Percentiles rank a stretch among this genome's conserved stretches.
phyloP scores from a whole-genome alignment of 1,140 invertebrate genomes.

The Campodea augens region DNA sequence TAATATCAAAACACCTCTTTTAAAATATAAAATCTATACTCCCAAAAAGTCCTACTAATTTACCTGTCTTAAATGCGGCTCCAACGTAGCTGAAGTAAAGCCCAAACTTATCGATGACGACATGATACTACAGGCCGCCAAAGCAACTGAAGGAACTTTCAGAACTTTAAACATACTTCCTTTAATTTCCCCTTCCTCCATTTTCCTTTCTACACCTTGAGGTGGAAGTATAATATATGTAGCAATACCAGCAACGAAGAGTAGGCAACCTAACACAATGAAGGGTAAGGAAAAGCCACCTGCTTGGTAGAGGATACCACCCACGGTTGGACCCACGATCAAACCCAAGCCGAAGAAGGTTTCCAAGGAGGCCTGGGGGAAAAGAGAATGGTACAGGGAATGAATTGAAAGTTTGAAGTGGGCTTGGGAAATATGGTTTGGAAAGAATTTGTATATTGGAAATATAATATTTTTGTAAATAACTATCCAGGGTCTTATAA shows the following conservation, averaged over 20 bases:
- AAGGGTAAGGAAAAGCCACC: conserved; percentile 79
- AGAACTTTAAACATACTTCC: conserved; percentile 39
- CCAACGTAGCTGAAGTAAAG: conserved; percentile 58
- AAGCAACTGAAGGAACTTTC: conserved; percentile 43
- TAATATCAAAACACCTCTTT: too few relatives aligned
- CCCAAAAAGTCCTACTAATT: too few relatives aligned
- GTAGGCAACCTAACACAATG: conserved; percentile 50
- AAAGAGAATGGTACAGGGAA: conserved; percentile 14
- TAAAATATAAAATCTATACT: too few relatives aligned
- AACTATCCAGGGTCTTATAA: neutral
- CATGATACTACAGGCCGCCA: conserved; percentile 46
- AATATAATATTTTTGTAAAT: conserved; percentile 1
- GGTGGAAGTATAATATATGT: conserved; percentile 50
- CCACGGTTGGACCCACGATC: conserved; percentile 68
- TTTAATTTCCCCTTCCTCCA: conserved; percentile 21
- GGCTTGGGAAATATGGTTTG: too few relatives aligned
- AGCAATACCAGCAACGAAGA: conserved; percentile 53
- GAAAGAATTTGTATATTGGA: conserved; percentile 7
- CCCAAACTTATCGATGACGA: conserved; percentile 59
- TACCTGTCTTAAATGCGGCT: conserved; percentile 55
- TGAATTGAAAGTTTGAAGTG: too few relatives aligned
- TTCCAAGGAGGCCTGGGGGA: conserved; percentile 60
- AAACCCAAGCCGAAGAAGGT: conserved; percentile 76
- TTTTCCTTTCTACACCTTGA: conserved; percentile 27
- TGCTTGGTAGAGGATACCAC: conserved; percentile 53